A percentile compares a stretch with the other conserved stretches of the same genome.
phyloP scores from a whole-genome alignment of 1,140 invertebrate species.

The Hyles vespertilio region DNA sequence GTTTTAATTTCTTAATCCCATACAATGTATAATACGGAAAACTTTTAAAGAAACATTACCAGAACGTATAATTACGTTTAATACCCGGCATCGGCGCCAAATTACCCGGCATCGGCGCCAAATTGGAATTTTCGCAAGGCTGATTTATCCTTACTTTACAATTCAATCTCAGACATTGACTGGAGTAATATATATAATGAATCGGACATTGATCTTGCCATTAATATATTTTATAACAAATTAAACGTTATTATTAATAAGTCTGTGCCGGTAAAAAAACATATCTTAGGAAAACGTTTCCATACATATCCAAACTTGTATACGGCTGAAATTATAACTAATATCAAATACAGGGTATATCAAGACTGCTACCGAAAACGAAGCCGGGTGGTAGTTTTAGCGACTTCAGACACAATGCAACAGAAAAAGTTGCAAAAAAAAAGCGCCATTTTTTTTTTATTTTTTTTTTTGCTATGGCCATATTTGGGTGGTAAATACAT shows the following conservation, averaged over 20 bases:
- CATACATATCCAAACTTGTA: conserved; percentile 6
- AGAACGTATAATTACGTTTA: too few species aligned
- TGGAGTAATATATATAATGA: conserved; percentile 1
- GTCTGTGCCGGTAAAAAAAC: conserved; percentile 7
- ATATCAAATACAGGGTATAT: conserved; percentile 5
- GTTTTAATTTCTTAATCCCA: too few species aligned
- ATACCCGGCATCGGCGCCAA: conserved; percentile 1
- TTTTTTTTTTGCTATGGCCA: too few species aligned
- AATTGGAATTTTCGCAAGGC: conserved; percentile 9
- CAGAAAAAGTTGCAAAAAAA: too few species aligned
- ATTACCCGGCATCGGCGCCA: neutral
- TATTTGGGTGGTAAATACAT: too few species aligned
- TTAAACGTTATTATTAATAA: neutral
- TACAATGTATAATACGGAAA: too few species aligned
- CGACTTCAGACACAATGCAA: too few species aligned
- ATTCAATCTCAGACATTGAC: neutral
- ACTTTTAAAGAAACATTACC: too few species aligned
- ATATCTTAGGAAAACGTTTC: neutral
- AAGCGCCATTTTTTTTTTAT: too few species aligned
- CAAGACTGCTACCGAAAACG: too few species aligned
- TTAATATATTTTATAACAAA: neutral
- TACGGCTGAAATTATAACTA: conserved; percentile 4
- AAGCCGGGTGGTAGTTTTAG: too few species aligned
- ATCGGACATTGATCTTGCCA: neutral
- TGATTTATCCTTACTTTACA: neutral